Base-by-base conservation (phyloP, 2,797 vertebrate genomes). In the Anisognathus igniventris region DNA sequence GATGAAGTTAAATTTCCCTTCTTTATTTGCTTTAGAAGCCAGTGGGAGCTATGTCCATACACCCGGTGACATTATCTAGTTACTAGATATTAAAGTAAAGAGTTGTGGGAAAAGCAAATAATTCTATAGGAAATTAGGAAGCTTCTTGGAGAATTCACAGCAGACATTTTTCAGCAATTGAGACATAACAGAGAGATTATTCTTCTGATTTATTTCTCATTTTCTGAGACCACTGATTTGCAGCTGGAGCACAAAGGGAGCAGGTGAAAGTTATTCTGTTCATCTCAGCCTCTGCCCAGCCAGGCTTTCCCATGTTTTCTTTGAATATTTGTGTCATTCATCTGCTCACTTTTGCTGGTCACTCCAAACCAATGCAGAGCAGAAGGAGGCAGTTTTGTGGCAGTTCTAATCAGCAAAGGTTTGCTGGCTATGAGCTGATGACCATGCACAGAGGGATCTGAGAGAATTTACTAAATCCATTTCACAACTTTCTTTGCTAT, bases 1-100 rank as follows among this genome's bases (percentile, higher is more conserved):
- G 53, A 74, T 42, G 44, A 82, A 88, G 71, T 56, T 87, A 82
- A 91, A 82, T 92, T 91, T 92, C 56, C 33, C 40, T 62, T 86
- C 37, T 77, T 83, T 64, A 76, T 94, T 94, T 86, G 60, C 21
- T 62, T 81, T 79, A 0, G 0, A 84, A 91, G 40, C 56, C 78
- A 84, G 39, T 72, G 57, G 57, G 73, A 94, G 42, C 50, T 89
- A 42, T 80, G 68, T 67, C 88, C 70, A n/a, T 70, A 62, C 60
- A 88, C 45, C 28, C 51, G 19, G 62, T 66, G 61, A 61, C 40
- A 76, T 72, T 78, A 68, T 73, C 79, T 92, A 50, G 51, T 60
- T 70, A 80, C 71, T 68, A 72, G 61, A 25, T 51, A 71, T 61
- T 71, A 93, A 94, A 90, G 48, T 12, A 56, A 86, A 60, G 73